These are phyloP conservation scores for Spea hammondii DNA, from an alignment of 2,797 vertebrate species.

Conservation along the genomic window DNA sequence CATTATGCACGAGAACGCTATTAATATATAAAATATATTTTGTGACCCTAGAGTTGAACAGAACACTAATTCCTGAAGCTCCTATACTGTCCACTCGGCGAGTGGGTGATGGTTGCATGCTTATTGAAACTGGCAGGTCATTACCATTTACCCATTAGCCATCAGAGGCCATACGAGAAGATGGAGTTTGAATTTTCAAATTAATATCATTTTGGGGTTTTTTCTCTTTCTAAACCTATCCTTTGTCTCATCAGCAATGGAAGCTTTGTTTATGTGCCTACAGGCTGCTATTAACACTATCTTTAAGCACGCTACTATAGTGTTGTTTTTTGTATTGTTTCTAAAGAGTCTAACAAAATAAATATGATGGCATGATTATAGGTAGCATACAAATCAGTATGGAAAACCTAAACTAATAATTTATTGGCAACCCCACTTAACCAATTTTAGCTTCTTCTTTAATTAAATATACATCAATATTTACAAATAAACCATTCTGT, in stretches of 20 bases:
- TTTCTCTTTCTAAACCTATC: slow-evolving; percentile 3
- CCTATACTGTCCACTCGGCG: not conserved
- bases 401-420: slow-evolving; percentile 13
- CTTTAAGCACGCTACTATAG: slow-evolving; percentile 28
- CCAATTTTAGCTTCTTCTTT: no score
- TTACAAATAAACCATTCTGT: no score
- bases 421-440: no score
- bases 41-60: not conserved
- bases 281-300: slow-evolving; percentile 38
- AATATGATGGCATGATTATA: slow-evolving; percentile 23
- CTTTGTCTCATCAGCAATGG: not conserved
- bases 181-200: not conserved
- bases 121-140: not conserved
- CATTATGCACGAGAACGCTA: no score
- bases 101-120: not conserved
- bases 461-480: no score
- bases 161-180: not conserved
- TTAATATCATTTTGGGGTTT: slow-evolving; percentile 13
- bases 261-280: slow-evolving; percentile 27
- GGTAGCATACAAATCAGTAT: slow-evolving; percentile 13
- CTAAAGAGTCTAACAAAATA: slow-evolving; percentile 40
- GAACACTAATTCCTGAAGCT: not conserved
- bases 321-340: slow-evolving; percentile 36
- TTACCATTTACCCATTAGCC: slow-evolving; percentile 1
- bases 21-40: no score